Percentiles rank a stretch among this genome's conserved stretches.
Evolutionary conservation across 1,140 invertebrate genomes (phyloP).

Genomic region (Habropoda laboriosa): DNA sequence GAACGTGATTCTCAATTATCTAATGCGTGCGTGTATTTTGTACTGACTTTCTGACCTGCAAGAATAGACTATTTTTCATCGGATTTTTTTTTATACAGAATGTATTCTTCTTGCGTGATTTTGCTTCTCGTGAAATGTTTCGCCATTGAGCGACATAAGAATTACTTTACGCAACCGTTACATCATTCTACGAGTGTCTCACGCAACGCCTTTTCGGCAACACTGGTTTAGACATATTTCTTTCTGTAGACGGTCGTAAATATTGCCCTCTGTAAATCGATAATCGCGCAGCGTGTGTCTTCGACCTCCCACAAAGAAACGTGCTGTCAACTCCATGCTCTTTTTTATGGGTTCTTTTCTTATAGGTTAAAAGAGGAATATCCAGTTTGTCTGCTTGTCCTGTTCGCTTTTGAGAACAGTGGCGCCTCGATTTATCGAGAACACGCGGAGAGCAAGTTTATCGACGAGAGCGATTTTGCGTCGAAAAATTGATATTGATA

Average conservation of each 20-base stretch:
- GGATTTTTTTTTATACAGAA: neutral
- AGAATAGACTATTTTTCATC: neutral
- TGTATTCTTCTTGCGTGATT: neutral
- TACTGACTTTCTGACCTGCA: neutral
- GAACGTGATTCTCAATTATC: neutral
- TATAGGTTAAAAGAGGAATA: too few relatives aligned
- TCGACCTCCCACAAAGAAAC: neutral
- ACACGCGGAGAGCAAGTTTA: neutral
- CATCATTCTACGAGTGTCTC: slow-evolving; percentile 12
- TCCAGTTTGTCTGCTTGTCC: neutral
- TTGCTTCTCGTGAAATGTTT: neutral
- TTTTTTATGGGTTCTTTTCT: neutral
- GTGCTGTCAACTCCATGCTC: neutral
- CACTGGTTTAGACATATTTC: too few relatives aligned
- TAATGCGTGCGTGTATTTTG: too few relatives aligned
- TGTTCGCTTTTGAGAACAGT: neutral
- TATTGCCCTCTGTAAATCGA: neutral
- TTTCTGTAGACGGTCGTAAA: neutral
- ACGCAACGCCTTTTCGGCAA: neutral
- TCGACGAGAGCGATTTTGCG: neutral
- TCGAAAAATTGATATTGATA: neutral
- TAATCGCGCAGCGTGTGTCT: too few relatives aligned
- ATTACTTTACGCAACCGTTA: slow-evolving; percentile 1
- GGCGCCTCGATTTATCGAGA: neutral
- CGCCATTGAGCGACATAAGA: neutral